Evolutionary conservation across 2,797 vertebrate genomes (phyloP).

Genomic region (Synaphobranchus kaupii): DNA sequence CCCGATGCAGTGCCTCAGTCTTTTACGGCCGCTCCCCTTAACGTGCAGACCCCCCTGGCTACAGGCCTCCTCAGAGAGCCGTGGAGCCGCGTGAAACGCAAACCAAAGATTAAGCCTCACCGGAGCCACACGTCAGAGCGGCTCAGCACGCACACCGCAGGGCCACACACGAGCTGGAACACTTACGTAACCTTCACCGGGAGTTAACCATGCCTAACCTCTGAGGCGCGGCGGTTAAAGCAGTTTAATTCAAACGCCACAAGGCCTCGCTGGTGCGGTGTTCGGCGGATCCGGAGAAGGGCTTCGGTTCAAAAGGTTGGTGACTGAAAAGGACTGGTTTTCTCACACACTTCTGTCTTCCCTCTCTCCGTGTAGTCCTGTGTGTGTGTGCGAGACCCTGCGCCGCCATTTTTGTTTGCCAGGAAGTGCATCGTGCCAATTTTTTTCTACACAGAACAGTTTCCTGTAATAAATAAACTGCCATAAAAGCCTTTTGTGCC

Average conservation of each 20-base stretch:
- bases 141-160: neutral
- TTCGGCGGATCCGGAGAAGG: neutral
- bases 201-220: conserved; percentile 6
- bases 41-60: neutral
- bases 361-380: neutral
- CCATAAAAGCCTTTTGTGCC: conserved; percentile 67
- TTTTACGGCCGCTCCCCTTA: neutral
- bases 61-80: neutral
- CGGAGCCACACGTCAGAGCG: neutral
- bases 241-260: neutral
- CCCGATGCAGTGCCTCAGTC: neutral
- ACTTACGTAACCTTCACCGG: conserved; percentile 26
- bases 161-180: neutral
- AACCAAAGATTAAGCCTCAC: conserved; percentile 66
- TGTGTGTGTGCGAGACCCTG: neutral
- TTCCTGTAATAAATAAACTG: conserved; percentile 31
- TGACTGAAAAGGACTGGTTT: neutral
- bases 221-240: conserved; percentile 6
- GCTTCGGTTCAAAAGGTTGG: neutral
- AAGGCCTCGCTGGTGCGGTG: too few species aligned
- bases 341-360: neutral
- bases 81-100: conserved; percentile 49
- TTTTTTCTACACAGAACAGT: conserved; percentile 16
- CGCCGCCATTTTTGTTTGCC: conserved; percentile 7
- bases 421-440: conserved; percentile 60